These are phyloP conservation scores for Tetragonula clypearis DNA, from an alignment of 1,140 invertebrate genomes.

Conservation along the genomic window DNA sequence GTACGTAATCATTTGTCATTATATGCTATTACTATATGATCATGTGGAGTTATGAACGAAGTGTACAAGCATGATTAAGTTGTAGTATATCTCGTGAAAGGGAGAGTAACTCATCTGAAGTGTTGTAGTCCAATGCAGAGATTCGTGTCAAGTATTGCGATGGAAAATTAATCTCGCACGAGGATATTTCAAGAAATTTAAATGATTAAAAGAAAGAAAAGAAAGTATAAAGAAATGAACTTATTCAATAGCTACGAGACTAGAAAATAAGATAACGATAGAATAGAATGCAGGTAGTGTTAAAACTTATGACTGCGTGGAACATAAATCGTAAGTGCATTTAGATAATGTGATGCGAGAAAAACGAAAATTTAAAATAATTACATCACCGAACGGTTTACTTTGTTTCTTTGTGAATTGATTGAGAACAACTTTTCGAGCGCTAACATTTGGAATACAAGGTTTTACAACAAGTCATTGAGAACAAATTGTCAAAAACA, in stretches of 20 bases:
- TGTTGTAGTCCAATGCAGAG: background rate
- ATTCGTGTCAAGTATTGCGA: background rate
- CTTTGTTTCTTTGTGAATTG: background rate
- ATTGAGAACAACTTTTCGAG: background rate
- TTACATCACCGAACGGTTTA: background rate
- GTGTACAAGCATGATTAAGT: background rate
- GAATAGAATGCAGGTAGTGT: slow-evolving; percentile 17
- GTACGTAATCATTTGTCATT: background rate
- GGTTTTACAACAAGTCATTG: slow-evolving; percentile 1
- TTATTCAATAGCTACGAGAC: background rate
- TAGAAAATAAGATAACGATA: background rate
- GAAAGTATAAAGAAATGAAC: background rate
- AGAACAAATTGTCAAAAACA: slow-evolving; percentile 20
- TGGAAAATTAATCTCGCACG: background rate
- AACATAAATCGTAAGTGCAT: slow-evolving; percentile 35
- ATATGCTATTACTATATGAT: background rate
- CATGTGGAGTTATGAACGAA: background rate
- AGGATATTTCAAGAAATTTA: background rate
- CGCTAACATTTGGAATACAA: background rate
- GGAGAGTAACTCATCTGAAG: background rate
- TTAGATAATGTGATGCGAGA: background rate
- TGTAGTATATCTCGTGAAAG: background rate
- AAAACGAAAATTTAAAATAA: background rate
- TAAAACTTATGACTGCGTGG: slow-evolving; percentile 10
- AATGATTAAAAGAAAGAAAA: background rate